Conservation (phyloP, 2,888 invertebrate species). For the Habrosyne pyritoides region DNA sequence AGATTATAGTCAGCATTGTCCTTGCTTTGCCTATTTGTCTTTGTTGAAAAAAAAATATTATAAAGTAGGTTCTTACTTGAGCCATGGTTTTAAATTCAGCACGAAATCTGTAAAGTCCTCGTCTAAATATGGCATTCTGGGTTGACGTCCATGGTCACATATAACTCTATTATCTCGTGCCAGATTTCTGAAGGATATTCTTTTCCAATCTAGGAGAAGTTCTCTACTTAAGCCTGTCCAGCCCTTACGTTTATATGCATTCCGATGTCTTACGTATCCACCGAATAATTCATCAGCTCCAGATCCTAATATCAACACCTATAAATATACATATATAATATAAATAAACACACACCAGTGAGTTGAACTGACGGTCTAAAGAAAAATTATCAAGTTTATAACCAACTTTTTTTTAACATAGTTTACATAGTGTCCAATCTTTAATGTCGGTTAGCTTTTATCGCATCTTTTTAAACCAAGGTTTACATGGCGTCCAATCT, state of each 20-base stretch:
- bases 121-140: conserved; percentile 91
- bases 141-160: conserved; percentile 93
- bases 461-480: too few species aligned
- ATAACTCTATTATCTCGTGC: conserved; percentile 97
- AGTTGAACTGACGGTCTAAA: too few species aligned
- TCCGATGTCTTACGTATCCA: conserved; percentile 95
- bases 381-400: too few species aligned
- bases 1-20: too few species aligned
- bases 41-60: background rate
- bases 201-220: conserved; percentile 90
- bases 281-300: conserved; percentile 99
- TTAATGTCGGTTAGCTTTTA: too few species aligned
- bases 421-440: too few species aligned
- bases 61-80: conserved; percentile 79
- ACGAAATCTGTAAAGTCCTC: conserved; percentile 87
- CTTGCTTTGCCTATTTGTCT: background rate
- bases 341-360: too few species aligned
- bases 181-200: conserved; percentile 95
- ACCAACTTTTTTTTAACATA: too few species aligned
- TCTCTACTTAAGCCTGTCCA: conserved; percentile 84
- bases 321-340: too few species aligned
- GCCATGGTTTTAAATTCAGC: conserved; percentile 85
- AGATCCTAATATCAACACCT: conserved; percentile 94
- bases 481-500: too few species aligned
- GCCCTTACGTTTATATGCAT: conserved; percentile 84